Evolutionary conservation across 2,113 vertebrate species (phyloP).

Genomic region (Neotoma lepida): DNA sequence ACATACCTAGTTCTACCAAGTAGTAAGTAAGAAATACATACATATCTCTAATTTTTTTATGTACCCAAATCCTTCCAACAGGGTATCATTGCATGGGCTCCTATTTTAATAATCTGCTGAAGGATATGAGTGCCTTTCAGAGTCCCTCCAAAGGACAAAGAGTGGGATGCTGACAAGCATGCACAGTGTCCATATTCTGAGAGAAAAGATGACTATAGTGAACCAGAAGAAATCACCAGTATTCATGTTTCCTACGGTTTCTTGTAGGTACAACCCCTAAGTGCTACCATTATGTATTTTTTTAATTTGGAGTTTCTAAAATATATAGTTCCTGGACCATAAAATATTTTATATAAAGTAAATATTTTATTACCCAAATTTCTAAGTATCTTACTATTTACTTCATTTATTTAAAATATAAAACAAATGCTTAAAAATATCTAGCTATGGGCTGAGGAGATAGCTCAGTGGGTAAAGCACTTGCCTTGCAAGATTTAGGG

Average conservation of each 20-base stretch:
- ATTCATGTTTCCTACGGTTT: background rate
- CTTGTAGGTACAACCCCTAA: background rate
- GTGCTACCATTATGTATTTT: background rate
- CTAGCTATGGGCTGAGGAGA: background rate
- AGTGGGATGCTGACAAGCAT: background rate
- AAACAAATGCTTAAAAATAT: background rate
- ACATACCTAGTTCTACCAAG: background rate
- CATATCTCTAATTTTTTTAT: background rate
- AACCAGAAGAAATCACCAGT: background rate
- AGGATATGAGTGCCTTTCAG: constrained; percentile 46
- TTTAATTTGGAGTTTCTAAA: constrained; percentile 32
- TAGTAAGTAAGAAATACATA: background rate
- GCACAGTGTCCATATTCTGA: background rate
- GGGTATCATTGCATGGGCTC: background rate
- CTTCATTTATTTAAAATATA: constrained; percentile 44
- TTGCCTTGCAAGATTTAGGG: background rate
- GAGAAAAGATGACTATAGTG: background rate
- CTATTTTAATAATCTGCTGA: background rate
- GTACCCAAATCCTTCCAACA: background rate
- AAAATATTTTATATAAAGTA: background rate
- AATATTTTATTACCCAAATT: background rate
- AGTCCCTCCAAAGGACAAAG: background rate
- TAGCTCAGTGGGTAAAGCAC: background rate
- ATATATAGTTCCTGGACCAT: background rate
- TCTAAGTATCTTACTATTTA: constrained; percentile 26